A percentile compares a stretch with the other conserved stretches of the same genome.
These are phyloP conservation scores for Capra hircus DNA, from an alignment of 2,113 vertebrate genomes.

Conservation along the genomic window DNA sequence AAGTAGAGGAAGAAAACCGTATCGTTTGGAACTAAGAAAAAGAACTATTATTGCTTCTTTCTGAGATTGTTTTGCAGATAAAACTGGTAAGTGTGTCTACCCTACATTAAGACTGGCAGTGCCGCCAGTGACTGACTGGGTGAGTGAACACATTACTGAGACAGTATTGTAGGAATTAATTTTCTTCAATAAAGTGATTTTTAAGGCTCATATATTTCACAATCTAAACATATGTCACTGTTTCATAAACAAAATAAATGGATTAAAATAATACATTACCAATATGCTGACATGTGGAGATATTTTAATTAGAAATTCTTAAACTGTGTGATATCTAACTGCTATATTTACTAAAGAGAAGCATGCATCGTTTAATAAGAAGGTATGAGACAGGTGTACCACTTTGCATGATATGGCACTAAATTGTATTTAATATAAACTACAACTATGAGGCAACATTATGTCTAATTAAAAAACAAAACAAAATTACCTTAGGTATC, in stretches of 20 bases:
- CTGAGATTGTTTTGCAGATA: conserved; percentile 86
- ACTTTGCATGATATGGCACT: conserved; percentile 72
- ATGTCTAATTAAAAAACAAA: conserved; percentile 69
- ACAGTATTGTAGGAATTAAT: conserved; percentile 97
- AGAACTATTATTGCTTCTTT: conserved; percentile 72
- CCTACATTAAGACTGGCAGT: conserved; percentile 96
- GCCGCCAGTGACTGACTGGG: conserved; percentile 85
- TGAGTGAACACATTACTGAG: conserved; percentile 92
- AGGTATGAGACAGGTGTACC: conserved; percentile 82
- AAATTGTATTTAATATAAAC: conserved; percentile 71
- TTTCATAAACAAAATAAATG: conserved; percentile 94
- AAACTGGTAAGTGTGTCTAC: conserved; percentile 86
- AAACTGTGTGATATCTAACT: conserved; percentile 84
- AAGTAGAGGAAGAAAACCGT: conserved; percentile 35
- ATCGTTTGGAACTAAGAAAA: conserved; percentile 51
- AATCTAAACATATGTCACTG: conserved; percentile 93
- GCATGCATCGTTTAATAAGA: conserved; percentile 84
- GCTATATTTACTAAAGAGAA: conserved; percentile 83
- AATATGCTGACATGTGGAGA: conserved; percentile 91
- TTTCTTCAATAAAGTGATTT: conserved; percentile 95
- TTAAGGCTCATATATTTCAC: conserved; percentile 98
- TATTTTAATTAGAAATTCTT: conserved; percentile 94
- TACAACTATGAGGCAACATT: conserved; percentile 65
- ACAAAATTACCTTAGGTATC: conserved; percentile 45
- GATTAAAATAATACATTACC: conserved; percentile 97